Evolutionary conservation across 2,888 invertebrate species (phyloP), one percentile per base, ranked within the genome.

Genomic region (Ernsta delagoae): DNA sequence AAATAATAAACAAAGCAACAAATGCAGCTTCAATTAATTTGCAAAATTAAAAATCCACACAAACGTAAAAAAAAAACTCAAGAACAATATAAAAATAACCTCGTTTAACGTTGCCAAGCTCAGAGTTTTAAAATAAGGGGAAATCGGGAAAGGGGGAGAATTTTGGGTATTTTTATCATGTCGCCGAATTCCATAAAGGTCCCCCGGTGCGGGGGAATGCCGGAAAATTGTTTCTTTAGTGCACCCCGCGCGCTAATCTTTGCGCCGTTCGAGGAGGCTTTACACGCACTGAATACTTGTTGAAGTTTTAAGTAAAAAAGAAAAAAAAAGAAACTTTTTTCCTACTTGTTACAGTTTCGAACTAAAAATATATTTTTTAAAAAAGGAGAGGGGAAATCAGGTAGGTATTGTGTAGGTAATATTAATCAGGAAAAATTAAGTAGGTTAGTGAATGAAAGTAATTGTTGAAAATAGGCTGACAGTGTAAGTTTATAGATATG

Each of bases 181-280:
- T 84, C 83, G 81, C 84, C 83, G 81, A 83, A 85, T 87, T 88
- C 86, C 82, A 87, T 86, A 80, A 88, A 85, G 75, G 78, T 82
- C 86, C 87, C 86, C 80, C 78, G 80, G 77, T 85, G 81, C 16
- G 84, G 77, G 81, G 78, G 82, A 83, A 86, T 82, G 81, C 84
- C 85, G 84, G 89, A 82, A 92, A 92, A 93, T 92, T 92, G 92
- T 92, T 93, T 92, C 91, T 92, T 91, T 90, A 92, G 88, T 84
- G 86, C 91, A 81, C 92, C 87, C 90, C 83, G 80, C 82, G 85
- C 86, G 90, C 89, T 93, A 92, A 93, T 92, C 91, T 90, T 80
- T 83, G 60, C 62, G 34, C 50, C 57, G 43, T 70, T 64, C 64
- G 65, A 59, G 68, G 56, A 68, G n/a, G 59, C 53, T 61, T 41